Percentiles rank a stretch among this genome's conserved stretches.
Conservation (phyloP, 2,888 invertebrate genomes). For the Drosophila mimetica region DNA sequence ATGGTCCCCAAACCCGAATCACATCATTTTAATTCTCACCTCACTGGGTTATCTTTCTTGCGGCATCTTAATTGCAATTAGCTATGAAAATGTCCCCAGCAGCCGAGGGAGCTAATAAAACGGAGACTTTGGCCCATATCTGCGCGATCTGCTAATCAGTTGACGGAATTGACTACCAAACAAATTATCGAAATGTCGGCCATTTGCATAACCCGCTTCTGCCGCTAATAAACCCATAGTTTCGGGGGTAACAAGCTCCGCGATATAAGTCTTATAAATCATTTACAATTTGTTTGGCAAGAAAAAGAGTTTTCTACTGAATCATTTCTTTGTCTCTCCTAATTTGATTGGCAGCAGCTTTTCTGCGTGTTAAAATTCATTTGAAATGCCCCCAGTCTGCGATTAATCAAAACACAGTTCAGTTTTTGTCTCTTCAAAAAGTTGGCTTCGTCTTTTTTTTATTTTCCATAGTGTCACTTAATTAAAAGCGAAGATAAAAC, state of each 20-base stretch:
- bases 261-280: slow-evolving; percentile 57
- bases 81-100: slow-evolving; percentile 62
- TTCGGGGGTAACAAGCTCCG: slow-evolving; percentile 56
- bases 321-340: slow-evolving; percentile 68
- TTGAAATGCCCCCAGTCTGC: slow-evolving; percentile 52
- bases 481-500: slow-evolving; percentile 68
- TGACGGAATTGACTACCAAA: slow-evolving; percentile 41
- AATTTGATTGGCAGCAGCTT: slow-evolving; percentile 62
- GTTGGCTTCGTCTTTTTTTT: slow-evolving; percentile 19
- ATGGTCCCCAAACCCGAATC: slow-evolving; percentile 4
- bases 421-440: slow-evolving; percentile 23
- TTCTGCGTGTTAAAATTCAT: slow-evolving; percentile 64
- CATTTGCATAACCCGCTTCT: slow-evolving; percentile 66
- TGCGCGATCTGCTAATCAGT: slow-evolving; percentile 50
- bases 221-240: slow-evolving; percentile 60
- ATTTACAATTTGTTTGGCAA: slow-evolving; percentile 61
- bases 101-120: slow-evolving; percentile 41
- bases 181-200: slow-evolving; percentile 43
- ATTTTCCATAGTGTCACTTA: slow-evolving; percentile 66
- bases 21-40: slow-evolving; percentile 66
- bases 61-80: slow-evolving; percentile 75
- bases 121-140: slow-evolving; percentile 32
- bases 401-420: slow-evolving; percentile 64
- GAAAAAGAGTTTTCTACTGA: slow-evolving; percentile 30
- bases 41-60: slow-evolving; percentile 50